Evolutionary conservation across 1,140 invertebrate genomes (phyloP), one percentile per base, ranked within the genome.

Genomic region (Zophobas atratus): DNA sequence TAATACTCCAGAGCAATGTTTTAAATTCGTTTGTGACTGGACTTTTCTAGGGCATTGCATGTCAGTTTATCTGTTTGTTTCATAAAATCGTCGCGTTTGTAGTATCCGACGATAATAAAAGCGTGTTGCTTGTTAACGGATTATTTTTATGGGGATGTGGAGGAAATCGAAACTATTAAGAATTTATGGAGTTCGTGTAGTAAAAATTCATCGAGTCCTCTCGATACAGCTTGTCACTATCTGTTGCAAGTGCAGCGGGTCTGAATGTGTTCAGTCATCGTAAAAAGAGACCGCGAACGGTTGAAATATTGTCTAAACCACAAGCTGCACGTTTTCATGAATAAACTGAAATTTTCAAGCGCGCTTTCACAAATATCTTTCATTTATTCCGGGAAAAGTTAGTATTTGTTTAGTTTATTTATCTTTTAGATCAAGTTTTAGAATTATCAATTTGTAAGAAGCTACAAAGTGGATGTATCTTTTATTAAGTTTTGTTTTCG

Each of bases 321-420:
- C 60, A 43, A 43, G 60, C 39, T 46, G 60, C 43, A 67, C 60
- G 39, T 43, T 39, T 33, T 67, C 60, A 67, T 67, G 60, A 41
- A 67, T 67, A 67, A 67, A 67, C 39, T 67, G 39, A 67, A 67
- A 67, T 5, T 67, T 67, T 67, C 60, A 67, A 43, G 60, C 38
- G 60, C 38, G 60, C 60, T 67, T 67, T 41, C 39, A 67, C 39
- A 43, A 67, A 43, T 67, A 67, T 67, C 60, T 67, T 67, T 67
- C 60, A 67, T 67, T 67, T 67, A 67, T 67, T 43, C 39, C n/a
- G 39, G 43, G 33, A 43, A 34, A 67, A 43, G 39, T 35, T 60
- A 60, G 56, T 60, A 36, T 6, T 60, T 60, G 36, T 60, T 60
- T 60, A 38, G 4, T 38, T 36, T 33, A 60, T 60, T 39, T 36